Evolutionary conservation across 2,797 vertebrate genomes (phyloP), one percentile per base, ranked within the genome.

Genomic region (Enteromius thamalakanensis): DNA sequence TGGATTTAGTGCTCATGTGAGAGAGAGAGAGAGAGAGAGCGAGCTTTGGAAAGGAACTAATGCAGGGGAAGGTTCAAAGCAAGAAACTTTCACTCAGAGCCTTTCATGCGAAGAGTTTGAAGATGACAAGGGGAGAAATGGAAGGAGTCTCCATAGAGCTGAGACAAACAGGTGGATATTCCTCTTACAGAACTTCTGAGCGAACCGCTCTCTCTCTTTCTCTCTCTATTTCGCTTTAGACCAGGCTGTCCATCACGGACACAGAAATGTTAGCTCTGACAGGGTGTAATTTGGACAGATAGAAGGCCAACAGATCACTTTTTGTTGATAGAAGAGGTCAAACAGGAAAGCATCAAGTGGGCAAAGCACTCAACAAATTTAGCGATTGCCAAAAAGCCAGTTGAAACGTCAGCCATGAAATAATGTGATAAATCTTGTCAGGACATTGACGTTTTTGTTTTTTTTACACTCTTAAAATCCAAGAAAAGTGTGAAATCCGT

Each of bases 261-360:
- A 88, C 84, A 55, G 89, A 89, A 88, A 86, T 86, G 81, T 72
- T 83, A 86, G 86, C 87, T 23, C 88, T 91, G 90, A 91, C 91
- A 91, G 89, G 87, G 84, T 91, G 91, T 91, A 91, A 92, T 93
- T 92, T 89, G 89, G 90, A 91, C 90, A 91, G 92, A 93, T 92
- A 91, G 92, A 92, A 87, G 86, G 86, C 78, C 88, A 68, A 89
- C 78, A 88, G 89, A 86, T 84, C 86, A 90, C 86, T 89, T 92
- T 90, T 91, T 91, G 89, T 90, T 86, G 89, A 86, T 3, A 86
- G 37, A 90, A 89, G 92, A 92, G 91, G 92, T 92, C 90, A 87
- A 88, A 91, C 87, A 75, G 72, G 40, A 76, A 80, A 77, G 64
- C 62, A 83, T 77, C 60, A 60, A 83, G 68, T 79, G 82, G 75